Evolutionary conservation across 2,888 invertebrate genomes (phyloP).

Genomic region (Ectemnius cavifrons): DNA sequence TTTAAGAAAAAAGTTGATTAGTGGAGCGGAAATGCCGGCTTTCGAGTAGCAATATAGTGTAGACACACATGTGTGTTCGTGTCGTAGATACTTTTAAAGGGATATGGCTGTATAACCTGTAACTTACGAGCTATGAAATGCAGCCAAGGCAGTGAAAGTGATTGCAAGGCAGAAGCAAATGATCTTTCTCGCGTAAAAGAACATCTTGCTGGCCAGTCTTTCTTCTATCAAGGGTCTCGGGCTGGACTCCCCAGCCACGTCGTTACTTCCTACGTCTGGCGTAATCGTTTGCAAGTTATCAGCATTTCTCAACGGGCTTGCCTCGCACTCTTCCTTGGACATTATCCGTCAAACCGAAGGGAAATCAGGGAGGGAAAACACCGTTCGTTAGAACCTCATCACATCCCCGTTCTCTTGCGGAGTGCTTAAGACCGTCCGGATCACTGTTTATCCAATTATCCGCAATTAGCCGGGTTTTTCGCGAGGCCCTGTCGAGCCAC

Average conservation of each 20-base stretch:
- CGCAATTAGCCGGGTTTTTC: constrained; percentile 55
- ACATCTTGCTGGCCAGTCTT: constrained; percentile 78
- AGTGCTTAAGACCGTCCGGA: neutral
- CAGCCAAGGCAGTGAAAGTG: constrained; percentile 84
- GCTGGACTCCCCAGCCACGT: constrained; percentile 68
- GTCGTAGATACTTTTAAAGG: neutral
- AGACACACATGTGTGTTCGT: neutral
- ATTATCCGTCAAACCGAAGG: constrained; percentile 65
- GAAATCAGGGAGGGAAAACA: constrained; percentile 33
- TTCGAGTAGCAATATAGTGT: no score
- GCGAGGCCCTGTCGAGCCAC: constrained; percentile 36
- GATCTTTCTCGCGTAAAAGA: constrained; percentile 83
- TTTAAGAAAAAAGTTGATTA: no score
- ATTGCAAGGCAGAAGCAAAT: constrained; percentile 83
- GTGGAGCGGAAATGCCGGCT: no score
- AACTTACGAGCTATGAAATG: constrained; percentile 86
- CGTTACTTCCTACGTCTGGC: constrained; percentile 65
- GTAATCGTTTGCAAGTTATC: constrained; percentile 63
- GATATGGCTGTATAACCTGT: constrained; percentile 50
- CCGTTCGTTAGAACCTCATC: constrained; percentile 49
- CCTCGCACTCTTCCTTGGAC: constrained; percentile 68
- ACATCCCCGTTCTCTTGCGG: constrained; percentile 30
- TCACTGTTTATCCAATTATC: constrained; percentile 52
- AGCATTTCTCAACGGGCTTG: constrained; percentile 69
- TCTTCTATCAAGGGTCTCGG: constrained; percentile 66